Evolutionary conservation across 2,797 vertebrate genomes (phyloP).

Genomic region (Pantherophis vulpinus): DNA sequence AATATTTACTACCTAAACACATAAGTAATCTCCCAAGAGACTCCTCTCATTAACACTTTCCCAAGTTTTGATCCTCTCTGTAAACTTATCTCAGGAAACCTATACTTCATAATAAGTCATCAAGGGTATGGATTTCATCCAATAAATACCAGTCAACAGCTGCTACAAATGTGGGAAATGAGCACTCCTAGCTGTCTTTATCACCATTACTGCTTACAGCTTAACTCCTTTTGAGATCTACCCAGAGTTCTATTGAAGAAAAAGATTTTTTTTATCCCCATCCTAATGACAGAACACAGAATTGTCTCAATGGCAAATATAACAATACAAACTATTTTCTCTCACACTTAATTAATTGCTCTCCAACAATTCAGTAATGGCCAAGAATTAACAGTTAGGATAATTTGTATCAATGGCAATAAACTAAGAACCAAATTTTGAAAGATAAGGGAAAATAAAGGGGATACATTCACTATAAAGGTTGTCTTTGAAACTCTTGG

Average conservation of each 20-base stretch:
- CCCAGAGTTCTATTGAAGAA: not conserved
- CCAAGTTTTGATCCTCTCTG: not conserved
- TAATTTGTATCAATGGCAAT: not conserved
- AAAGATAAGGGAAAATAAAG: not conserved
- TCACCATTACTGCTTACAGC: not conserved
- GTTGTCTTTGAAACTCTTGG: not conserved
- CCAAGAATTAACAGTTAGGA: not conserved
- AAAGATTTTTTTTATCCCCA: not conserved
- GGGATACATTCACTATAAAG: not conserved
- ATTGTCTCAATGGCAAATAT: not conserved
- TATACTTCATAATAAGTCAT: not conserved
- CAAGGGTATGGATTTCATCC: not conserved
- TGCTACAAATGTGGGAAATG: not conserved
- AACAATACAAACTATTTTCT: not conserved
- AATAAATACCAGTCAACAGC: not conserved
- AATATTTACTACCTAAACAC: not conserved
- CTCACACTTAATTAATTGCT: not conserved
- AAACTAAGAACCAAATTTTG: not conserved
- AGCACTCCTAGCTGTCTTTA: not conserved
- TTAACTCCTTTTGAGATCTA: constrained; percentile 4
- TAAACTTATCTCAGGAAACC: not conserved
- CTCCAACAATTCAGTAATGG: not conserved
- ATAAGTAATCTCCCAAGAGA: not conserved
- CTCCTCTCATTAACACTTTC: not conserved
- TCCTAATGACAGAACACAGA: not conserved